Percentiles rank a stretch among this genome's conserved stretches.
These are phyloP conservation scores for Suricata suricatta DNA, from an alignment of 2,113 vertebrate genomes.

Conservation along the genomic window DNA sequence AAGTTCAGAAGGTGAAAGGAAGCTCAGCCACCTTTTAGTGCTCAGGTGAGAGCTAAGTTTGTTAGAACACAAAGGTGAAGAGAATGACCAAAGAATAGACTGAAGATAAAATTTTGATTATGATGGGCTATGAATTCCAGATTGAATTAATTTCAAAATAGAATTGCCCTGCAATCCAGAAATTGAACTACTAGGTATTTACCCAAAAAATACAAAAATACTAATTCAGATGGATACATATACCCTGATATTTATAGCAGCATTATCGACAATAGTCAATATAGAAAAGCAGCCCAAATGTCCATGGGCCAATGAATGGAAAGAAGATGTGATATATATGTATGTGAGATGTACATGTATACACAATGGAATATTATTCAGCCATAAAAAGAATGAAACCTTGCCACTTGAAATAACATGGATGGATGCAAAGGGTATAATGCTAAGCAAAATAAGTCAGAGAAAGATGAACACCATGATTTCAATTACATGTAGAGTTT, in stretches of 20 bases:
- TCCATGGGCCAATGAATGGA: background rate
- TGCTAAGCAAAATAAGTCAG: background rate
- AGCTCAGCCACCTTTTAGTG: background rate
- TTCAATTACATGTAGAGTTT: background rate
- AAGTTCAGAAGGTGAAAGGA: background rate
- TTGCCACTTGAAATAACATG: background rate
- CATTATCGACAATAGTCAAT: background rate
- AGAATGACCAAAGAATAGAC: background rate
- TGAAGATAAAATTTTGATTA: background rate
- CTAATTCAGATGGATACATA: background rate
- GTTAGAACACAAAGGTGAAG: background rate
- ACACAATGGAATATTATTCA: background rate
- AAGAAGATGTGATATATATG: background rate
- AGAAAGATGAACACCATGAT: background rate
- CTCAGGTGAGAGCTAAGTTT: background rate
- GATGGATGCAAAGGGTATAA: background rate
- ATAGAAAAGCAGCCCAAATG: background rate
- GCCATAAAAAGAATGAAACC: background rate
- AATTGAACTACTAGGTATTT: background rate
- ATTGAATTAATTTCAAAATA: background rate
- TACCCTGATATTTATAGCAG: background rate
- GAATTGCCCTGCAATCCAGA: background rate
- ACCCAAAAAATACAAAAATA: background rate
- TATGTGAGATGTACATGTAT: too few species aligned
- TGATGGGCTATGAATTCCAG: background rate